Evolutionary conservation across 2,888 invertebrate species (phyloP), one percentile per base, ranked within the genome.

Genomic region (Ganaspis brasiliensis): DNA sequence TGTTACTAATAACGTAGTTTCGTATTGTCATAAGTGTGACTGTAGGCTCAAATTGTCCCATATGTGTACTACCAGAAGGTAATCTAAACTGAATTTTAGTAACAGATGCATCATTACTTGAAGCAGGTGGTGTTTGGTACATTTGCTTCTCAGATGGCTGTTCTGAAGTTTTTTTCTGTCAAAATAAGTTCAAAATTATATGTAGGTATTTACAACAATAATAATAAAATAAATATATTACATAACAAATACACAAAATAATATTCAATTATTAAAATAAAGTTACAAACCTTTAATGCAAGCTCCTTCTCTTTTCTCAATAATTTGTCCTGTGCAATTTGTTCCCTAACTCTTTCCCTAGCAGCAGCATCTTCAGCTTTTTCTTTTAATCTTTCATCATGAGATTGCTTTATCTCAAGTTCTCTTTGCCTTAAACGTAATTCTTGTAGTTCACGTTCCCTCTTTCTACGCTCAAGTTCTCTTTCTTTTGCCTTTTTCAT

Each of bases 11-110:
- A n/a, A 94, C 92, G 79, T 94, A 94, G 0, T 89, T 82, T 40
- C 93, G 92, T 59, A 95, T 92, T 24, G 93, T 93, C 0, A 92
- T 92, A 2, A 98, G 92, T 0, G 95, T 94, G 24, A 94, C 94
- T 56, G 93, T 92, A 0, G 95, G 94, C 37, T 94, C 93, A 89
- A 98, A 98, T 82, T 94, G 94, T 40, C 96, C 95, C 2, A 95
- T 95, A 80, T 95, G 94, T 0, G 95, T 94, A 0, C 94, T 93
- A 0, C 98, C 98, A 90, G 97, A 96, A 0, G 98, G 96, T 82
- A 98, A 89, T 85, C 96, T 95, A 89, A 98, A 97, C 92, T 98
- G 98, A 52, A 98, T 94, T 73, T 97, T 93, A 0, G 96, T 93
- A 52, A 92, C 90, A 80, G 94, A 93, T 74, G 92, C 91, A 81